Evolutionary conservation across 2,888 invertebrate species (phyloP), one percentile per base, ranked within the genome.

Genomic region (Microctonus brassicae): DNA sequence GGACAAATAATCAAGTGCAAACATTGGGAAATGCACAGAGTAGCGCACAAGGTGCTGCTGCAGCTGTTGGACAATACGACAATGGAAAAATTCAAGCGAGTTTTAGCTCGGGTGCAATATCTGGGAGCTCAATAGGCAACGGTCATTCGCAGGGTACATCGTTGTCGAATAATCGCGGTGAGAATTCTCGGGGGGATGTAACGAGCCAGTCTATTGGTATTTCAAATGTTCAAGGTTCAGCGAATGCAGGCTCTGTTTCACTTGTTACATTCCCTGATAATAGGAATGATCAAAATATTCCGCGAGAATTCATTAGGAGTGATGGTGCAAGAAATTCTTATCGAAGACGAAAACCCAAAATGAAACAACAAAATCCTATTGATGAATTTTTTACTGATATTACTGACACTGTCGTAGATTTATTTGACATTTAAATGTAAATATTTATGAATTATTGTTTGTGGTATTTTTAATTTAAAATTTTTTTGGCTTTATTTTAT

Each of bases 11-110:
- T 63, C 73, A 75, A 6, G 79, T 77, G 0, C 72, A 80, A 64
- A 77, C 81, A 4, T 76, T 78, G 13, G 80, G 82, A 11, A 75
- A 82, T 39, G 80, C 79, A 2, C 72, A 82, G 58, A 78, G 81
- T 66, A 78, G 81, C 5, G 79, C 82, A 11, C 81, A 82, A 62
- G 79, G 81, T 13, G 71, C 76, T 9, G 78, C 82, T 1, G 80
- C 80, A 0, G 76, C 80, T 11, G 65, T 81, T 42, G 78, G 76
- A 2, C 77, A 81, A 69, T 61, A 77, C 34, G 53, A 55, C 34
- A 63, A 69, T 26, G 81, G 79, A 24, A 74, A 77, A 26, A 74
- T 73, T 24, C 77, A 79, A 52, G 81, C 76, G 0, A 80, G 80
- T 33, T 81, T 81, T 63, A 79, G 80, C 70, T 78, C 81, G 2